Percentiles rank a stretch among this genome's conserved stretches.
Evolutionary conservation across 2,113 vertebrate species (phyloP).

Genomic region (Maccullochella peelii): DNA sequence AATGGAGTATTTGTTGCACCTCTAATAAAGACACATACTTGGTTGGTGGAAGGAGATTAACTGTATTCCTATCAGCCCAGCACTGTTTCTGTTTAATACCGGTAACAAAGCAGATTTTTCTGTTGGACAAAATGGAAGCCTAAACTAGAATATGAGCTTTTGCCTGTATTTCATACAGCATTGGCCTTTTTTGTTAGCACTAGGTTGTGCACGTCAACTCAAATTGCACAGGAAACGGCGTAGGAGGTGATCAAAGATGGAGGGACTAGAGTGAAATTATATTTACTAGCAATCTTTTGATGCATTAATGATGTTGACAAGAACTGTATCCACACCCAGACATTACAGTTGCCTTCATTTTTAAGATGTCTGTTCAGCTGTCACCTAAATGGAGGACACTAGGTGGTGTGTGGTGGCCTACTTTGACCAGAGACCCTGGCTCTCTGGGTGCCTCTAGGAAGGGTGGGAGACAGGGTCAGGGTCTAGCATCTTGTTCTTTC

Average conservation of each 20-base stretch:
- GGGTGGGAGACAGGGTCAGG: conserved; percentile 45
- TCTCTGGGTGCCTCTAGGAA: conserved; percentile 33
- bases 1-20: neutral
- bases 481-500: conserved; percentile 48
- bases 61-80: neutral
- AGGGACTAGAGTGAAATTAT: neutral
- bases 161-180: neutral
- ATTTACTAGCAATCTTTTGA: conserved; percentile 1
- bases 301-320: neutral
- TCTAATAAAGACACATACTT: neutral
- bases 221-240: neutral
- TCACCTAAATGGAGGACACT: conserved; percentile 11
- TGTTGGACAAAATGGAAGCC: neutral
- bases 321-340: conserved; percentile 1
- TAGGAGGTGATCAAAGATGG: conserved; percentile 1
- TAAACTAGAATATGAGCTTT: neutral
- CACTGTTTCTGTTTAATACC: neutral
- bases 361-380: conserved; percentile 14
- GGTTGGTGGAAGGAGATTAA: conserved; percentile 12
- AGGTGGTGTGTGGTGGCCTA: conserved; percentile 38
- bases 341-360: conserved; percentile 13
- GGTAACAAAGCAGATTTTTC: neutral
- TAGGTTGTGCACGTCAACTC: neutral
- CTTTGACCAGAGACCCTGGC: conserved; percentile 34
- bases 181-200: neutral